Percentiles rank a stretch among this genome's conserved stretches.
Conservation (phyloP, 2,888 invertebrate genomes). For the Xanthorhoe spadicearia region DNA sequence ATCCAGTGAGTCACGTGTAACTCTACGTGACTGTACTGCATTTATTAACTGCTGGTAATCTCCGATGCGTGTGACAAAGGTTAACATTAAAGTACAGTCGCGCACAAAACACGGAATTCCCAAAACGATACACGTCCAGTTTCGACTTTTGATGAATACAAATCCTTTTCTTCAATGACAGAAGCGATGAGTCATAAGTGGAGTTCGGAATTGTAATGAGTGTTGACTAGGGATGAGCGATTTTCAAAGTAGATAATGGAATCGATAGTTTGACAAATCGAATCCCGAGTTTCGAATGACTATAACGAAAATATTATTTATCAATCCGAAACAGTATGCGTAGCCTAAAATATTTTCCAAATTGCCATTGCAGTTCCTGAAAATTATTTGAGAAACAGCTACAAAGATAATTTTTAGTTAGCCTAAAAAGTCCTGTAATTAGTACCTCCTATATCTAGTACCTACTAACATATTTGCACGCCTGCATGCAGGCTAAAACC, state of each 20-base stretch:
- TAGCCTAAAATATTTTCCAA: too few relatives aligned
- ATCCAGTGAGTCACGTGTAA: constrained; percentile 54
- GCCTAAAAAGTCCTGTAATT: too few relatives aligned
- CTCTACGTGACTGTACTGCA: constrained; percentile 71
- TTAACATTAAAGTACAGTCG: constrained; percentile 60
- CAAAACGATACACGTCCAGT: constrained; percentile 54
- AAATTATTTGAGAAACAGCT: too few relatives aligned
- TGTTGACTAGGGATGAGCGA: constrained; percentile 9
- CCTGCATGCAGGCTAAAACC: too few relatives aligned
- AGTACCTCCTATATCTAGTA: too few relatives aligned
- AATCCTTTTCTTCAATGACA: constrained; percentile 47
- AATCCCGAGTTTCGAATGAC: background rate
- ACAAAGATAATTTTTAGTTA: too few relatives aligned
- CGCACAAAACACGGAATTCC: constrained; percentile 63
- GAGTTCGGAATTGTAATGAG: constrained; percentile 37
- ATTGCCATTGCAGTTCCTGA: too few relatives aligned
- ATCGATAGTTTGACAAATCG: background rate
- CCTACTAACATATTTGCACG: too few relatives aligned
- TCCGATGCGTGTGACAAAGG: constrained; percentile 63
- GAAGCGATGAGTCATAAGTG: constrained; percentile 29
- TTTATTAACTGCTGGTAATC: constrained; percentile 55
- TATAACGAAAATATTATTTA: too few relatives aligned
- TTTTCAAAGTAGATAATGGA: background rate
- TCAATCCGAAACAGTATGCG: too few relatives aligned
- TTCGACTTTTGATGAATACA: constrained; percentile 57